Evolutionary conservation across 37 sponge, comb jelly and placozoan species (phyloP).

Genomic region (Cliona cf. orientalis): DNA sequence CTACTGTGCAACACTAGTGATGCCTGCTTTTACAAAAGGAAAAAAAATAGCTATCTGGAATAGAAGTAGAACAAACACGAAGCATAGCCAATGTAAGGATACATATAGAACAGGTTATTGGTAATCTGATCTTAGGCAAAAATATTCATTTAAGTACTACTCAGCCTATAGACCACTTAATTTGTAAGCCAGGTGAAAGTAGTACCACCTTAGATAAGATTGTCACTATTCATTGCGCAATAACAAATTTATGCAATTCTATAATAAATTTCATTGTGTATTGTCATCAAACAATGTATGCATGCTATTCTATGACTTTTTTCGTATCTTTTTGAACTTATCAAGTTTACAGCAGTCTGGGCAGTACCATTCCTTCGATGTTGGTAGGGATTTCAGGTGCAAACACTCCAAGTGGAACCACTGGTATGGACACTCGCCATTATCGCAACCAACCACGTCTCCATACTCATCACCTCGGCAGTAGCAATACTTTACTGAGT

Average conservation of each 20-base stretch:
- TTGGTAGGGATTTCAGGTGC: no score
- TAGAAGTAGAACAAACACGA: conserved; percentile 61
- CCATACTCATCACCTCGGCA: no score
- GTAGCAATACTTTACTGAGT: no score
- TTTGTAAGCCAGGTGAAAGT: conserved; percentile 8
- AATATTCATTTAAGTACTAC: conserved; percentile 27
- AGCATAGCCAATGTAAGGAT: conserved; percentile 56
- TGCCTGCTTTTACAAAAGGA: conserved; percentile 44
- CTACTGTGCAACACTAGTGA: conserved; percentile 6
- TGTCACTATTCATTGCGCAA: conserved; percentile 48
- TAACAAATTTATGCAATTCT: conserved; percentile 49
- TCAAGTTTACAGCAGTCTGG: conserved; percentile 26
- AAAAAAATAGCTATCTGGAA: conserved; percentile 45
- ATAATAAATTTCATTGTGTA: conserved; percentile 43
- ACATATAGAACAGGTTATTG: conserved; percentile 66
- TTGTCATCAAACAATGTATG: no score
- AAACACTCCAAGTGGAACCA: no score
- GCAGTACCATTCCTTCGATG: no score
- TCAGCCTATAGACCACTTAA: conserved; percentile 26
- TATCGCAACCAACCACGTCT: no score
- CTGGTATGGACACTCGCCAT: no score
- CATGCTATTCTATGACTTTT: no score
- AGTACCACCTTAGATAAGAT: conserved; percentile 41
- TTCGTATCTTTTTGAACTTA: background rate
- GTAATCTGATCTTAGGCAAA: conserved; percentile 37